Percentiles rank a stretch among this genome's conserved stretches.
Conservation (phyloP, 2,888 invertebrate species). For the Oxycera nigricornis region DNA sequence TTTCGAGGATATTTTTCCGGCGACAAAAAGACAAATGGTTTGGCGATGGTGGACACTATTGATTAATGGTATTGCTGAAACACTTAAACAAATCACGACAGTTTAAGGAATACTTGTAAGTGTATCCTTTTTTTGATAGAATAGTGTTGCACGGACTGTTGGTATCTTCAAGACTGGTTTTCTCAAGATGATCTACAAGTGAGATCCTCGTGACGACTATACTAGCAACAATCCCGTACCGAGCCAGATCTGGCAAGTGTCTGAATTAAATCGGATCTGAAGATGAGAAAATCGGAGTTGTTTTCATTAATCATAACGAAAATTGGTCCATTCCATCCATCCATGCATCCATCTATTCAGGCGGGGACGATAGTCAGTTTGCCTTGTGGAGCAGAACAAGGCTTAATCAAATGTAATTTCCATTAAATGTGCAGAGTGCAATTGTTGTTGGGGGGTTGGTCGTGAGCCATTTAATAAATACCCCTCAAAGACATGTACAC, state of each 20-base stretch:
- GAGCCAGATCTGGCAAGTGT: conserved; percentile 44
- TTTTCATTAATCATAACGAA: conserved; percentile 26
- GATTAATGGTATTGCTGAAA: too few relatives aligned
- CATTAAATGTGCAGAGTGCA: conserved; percentile 3
- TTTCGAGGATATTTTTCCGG: neutral
- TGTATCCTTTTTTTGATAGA: too few relatives aligned
- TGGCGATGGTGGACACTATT: too few relatives aligned
- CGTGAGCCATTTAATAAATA: conserved; percentile 36
- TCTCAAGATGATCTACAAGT: conserved; percentile 1
- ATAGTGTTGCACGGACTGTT: too few relatives aligned
- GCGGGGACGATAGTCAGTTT: neutral
- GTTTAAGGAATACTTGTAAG: too few relatives aligned
- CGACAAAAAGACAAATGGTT: neutral
- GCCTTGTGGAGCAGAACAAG: conserved; percentile 35
- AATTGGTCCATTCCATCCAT: conserved; percentile 30
- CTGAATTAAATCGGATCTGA: conserved; percentile 46
- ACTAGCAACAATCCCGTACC: conserved; percentile 42
- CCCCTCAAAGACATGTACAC: conserved; percentile 40
- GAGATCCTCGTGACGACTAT: neutral
- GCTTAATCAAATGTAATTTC: conserved; percentile 47
- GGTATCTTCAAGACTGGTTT: neutral
- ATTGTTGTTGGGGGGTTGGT: conserved; percentile 34
- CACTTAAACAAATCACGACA: too few relatives aligned
- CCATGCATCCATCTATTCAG: too few relatives aligned
- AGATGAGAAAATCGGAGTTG: conserved; percentile 44